These are phyloP conservation scores for Neodiprion fabricii DNA, from an alignment of 1,140 invertebrate genomes.

Conservation along the genomic window DNA sequence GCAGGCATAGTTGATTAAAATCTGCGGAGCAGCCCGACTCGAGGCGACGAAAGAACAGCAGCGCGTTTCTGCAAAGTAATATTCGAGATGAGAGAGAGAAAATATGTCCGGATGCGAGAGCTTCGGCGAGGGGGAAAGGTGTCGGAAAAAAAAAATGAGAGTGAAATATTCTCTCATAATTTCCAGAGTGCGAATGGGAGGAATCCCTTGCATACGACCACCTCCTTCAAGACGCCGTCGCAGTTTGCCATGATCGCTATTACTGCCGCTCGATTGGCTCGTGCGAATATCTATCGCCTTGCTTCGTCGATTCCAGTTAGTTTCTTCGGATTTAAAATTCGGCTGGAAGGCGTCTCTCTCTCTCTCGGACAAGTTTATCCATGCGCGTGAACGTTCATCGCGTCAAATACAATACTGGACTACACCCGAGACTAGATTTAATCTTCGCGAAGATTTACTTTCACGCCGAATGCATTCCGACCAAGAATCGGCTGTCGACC, in stretches of 20 bases:
- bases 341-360: background rate
- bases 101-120: too few species aligned
- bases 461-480: background rate
- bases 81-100: background rate
- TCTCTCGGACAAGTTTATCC: too few species aligned
- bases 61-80: background rate
- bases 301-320: background rate
- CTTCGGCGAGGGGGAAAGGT: background rate
- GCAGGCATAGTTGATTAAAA: background rate
- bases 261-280: background rate
- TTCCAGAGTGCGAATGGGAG: background rate
- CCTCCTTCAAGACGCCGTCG: background rate
- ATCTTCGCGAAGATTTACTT: background rate
- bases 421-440: background rate
- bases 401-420: background rate
- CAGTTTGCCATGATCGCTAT: background rate
- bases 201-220: background rate
- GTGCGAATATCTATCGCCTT: background rate
- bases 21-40: background rate
- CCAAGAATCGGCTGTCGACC: background rate
- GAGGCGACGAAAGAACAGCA: background rate
- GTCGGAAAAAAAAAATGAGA: background rate
- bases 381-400: too few species aligned
- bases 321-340: background rate
- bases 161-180: background rate